Evolutionary conservation across 2,888 invertebrate species (phyloP), one percentile per base, ranked within the genome.

Genomic region (Thereva nobilitata): DNA sequence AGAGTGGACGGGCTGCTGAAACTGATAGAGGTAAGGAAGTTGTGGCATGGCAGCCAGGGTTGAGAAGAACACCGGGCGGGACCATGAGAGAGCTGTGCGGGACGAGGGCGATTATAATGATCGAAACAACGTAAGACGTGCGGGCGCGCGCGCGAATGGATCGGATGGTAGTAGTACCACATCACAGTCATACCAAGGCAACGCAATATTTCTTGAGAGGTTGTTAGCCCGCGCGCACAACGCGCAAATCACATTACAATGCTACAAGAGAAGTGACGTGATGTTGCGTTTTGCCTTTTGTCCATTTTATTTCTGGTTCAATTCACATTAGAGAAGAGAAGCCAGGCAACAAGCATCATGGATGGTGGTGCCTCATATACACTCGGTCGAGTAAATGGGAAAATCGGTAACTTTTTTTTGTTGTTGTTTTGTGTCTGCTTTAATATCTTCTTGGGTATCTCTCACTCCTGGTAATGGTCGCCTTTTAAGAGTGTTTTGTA

Each of bases 231-330:
- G 61, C 61, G 50, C 50, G 23, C 23, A 23, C 23, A 23, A 23
- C 61, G 61, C 61, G 61, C 61, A 61, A 61, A 61, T 61, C 61
- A 61, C 61, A 61, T 61, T 50, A 61, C 47, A 45, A 61, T 61
- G 61, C 61, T 12, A 50, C 34, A 50, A 61, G 50, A 50, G 61
- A 61, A 49, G 61, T 61, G 49, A 61, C 61, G 61, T 50, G 49
- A 12, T 47, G 57, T 23, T 23, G 23, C 23, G 23, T 23, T 23
- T 23, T 23, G 23, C 23, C 47, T 50, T 61, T 61, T 61, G 61
- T 61, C 61, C 61, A 61, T 40, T 59, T 61, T 61, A 61, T 61
- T 61, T 61, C 61, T 61, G 50, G 61, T 61, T 61, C 61, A 61
- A 61, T 61, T 61, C 61, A 61, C 61, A 50, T 49, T 50, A 61